Evolutionary conservation across 2,888 invertebrate species (phyloP).

Genomic region (Drosophila borealis): DNA sequence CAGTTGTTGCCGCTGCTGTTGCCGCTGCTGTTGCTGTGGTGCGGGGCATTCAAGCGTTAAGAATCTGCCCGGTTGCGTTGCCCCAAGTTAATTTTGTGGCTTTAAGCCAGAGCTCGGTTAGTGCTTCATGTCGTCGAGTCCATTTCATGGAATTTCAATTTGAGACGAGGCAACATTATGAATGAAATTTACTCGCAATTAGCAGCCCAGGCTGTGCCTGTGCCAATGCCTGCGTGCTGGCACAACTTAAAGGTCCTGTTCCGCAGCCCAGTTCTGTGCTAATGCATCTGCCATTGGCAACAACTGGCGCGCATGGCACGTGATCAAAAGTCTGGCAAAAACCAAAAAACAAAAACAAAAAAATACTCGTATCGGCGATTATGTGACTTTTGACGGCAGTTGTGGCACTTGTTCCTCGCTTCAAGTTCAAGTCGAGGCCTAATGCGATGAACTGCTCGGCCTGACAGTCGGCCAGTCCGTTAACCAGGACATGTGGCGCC

Average conservation of each 20-base stretch:
- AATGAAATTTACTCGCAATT: slow-evolving; percentile 73
- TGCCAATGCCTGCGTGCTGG: background rate
- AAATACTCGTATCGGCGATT: slow-evolving; percentile 25
- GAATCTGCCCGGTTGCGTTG: slow-evolving; percentile 52
- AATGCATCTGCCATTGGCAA: slow-evolving; percentile 52
- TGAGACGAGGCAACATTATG: slow-evolving; percentile 47
- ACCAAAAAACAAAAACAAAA: slow-evolving; percentile 7
- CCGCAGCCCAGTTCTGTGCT: slow-evolving; percentile 1
- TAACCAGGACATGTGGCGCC: slow-evolving; percentile 30
- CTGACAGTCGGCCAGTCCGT: slow-evolving; percentile 18
- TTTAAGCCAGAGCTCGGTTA: slow-evolving; percentile 45
- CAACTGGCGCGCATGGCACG: slow-evolving; percentile 81
- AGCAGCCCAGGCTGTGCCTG: slow-evolving; percentile 28
- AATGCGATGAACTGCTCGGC: slow-evolving; percentile 47
- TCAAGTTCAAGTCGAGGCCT: slow-evolving; percentile 42
- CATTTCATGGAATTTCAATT: slow-evolving; percentile 69
- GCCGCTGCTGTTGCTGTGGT: slow-evolving; percentile 44
- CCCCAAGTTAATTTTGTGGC: slow-evolving; percentile 78
- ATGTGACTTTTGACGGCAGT: slow-evolving; percentile 54
- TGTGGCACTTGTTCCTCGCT: slow-evolving; percentile 32
- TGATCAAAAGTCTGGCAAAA: slow-evolving; percentile 62
- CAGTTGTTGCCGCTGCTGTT: slow-evolving; percentile 29
- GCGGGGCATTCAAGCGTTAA: slow-evolving; percentile 71
- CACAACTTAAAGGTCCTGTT: slow-evolving; percentile 3
- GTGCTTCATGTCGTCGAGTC: slow-evolving; percentile 28